Conservation (phyloP, 2,888 invertebrate species). For the Diachrysia chrysitis region DNA sequence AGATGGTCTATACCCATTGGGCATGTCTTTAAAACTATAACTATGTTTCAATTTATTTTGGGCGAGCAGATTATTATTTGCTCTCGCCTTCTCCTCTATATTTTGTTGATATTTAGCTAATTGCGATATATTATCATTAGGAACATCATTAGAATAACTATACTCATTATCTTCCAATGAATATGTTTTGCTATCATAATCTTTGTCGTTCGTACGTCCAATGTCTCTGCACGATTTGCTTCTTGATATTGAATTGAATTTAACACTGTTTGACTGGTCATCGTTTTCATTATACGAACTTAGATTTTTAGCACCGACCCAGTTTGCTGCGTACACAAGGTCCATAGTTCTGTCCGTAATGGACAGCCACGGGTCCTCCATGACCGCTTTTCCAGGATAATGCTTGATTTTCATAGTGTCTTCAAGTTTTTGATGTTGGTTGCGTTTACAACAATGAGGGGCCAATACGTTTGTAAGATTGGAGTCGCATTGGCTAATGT, state of each 20-base stretch:
- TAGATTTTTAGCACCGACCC: constrained; percentile 92
- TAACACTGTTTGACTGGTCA: constrained; percentile 71
- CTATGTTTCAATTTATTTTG: constrained; percentile 88
- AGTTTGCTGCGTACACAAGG: constrained; percentile 95
- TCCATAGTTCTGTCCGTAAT: constrained; percentile 92
- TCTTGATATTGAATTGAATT: constrained; percentile 86
- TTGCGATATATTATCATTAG: constrained; percentile 85
- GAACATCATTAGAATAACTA: constrained; percentile 73
- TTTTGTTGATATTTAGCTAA: constrained; percentile 91
- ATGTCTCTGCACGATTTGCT: constrained; percentile 87
- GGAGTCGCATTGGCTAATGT: constrained; percentile 42
- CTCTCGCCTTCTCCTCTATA: constrained; percentile 86
- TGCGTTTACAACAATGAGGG: constrained; percentile 47
- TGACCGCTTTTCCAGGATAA: constrained; percentile 95
- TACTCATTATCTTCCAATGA: constrained; percentile 76
- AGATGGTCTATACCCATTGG: constrained; percentile 90
- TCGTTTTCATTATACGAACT: constrained; percentile 81
- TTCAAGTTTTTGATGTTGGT: constrained; percentile 42
- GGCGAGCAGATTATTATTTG: constrained; percentile 87
- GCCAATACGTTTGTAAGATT: constrained; percentile 43
- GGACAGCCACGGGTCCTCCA: constrained; percentile 92
- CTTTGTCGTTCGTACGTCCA: constrained; percentile 75
- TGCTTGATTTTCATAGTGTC: constrained; percentile 94
- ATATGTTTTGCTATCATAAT: constrained; percentile 74
- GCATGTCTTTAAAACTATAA: constrained; percentile 90